Evolutionary conservation across 2,888 invertebrate species (phyloP), one percentile per base, ranked within the genome.

Genomic region (Athalia circularis): DNA sequence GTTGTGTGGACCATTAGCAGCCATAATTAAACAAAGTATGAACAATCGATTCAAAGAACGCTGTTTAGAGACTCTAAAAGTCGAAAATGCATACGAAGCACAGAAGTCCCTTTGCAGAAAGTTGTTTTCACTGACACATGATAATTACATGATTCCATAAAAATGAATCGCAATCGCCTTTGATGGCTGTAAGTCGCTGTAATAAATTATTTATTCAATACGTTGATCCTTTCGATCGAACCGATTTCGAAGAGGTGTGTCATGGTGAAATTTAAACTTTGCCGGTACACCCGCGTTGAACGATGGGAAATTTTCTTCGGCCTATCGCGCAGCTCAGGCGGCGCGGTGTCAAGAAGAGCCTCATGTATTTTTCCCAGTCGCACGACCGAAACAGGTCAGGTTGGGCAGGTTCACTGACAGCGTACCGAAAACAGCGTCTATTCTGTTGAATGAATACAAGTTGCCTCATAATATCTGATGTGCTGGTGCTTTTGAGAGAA

Each of bases 321-420:
- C 72, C 57, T 8, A 54, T 54, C 11, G 54, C 9, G 54, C 29
- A 50, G 45, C n/a, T 5, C n/a, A 62, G 15, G 75, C 75, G 75
- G 50, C 62, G 62, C 47, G 62, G 64, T 3, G 47, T 75, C 59
- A 29, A 29, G 72, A 48, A 47, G 59, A 47, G 43, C 65, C 57
- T 77, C 77, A 65, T 65, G 77, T 65, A 67, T 65, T 77, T 77
- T 77, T 77, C 67, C 67, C 67, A 65, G 65, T 52, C 72, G 80
- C 76, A 79, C 65, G 65, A 76, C 75, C 80, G 81, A 82, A 82
- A 78, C 83, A 83, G 84, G 87, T 86, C 87, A 87, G 88, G 87
- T 87, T 87, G 86, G 86, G 85, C 83, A 82, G 82, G 82, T 84
- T 79, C 80, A 79, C 83, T 84, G 85, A 84, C 83, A 85, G 82